A percentile compares a stretch with the other conserved stretches of the same genome.
Conservation (phyloP, 2,797 vertebrate species). For the Karalla daura region DNA sequence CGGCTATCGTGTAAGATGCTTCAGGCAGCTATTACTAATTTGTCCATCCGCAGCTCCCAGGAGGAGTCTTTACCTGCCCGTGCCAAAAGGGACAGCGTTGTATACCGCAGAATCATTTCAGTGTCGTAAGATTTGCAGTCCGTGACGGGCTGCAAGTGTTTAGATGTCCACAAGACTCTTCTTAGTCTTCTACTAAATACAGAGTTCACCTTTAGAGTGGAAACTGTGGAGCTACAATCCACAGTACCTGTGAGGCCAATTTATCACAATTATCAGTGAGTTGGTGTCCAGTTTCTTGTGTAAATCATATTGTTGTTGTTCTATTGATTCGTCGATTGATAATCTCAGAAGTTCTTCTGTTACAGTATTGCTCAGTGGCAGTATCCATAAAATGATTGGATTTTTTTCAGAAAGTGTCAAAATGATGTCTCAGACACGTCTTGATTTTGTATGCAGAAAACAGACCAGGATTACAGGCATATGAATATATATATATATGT, state of each 20-base stretch:
- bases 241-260: conserved; percentile 17
- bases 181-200: not conserved
- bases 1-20: conserved; percentile 23
- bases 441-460: conserved; percentile 5
- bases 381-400: conserved; percentile 12
- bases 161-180: conserved; percentile 2
- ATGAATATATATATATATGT: conserved; percentile 42
- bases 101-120: conserved; percentile 5
- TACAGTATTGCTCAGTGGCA: conserved; percentile 39
- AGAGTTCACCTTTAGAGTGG: not conserved
- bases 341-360: conserved; percentile 5
- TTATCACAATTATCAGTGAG: conserved; percentile 1
- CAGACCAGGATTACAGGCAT: conserved; percentile 6
- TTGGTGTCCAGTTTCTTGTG: conserved; percentile 14
- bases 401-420: conserved; percentile 42
- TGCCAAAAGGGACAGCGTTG: conserved; percentile 50
- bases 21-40: conserved; percentile 65
- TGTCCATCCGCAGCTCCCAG: conserved; percentile 39
- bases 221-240: conserved; percentile 12
- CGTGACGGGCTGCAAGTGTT: conserved; percentile 13
- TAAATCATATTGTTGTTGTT: conserved; percentile 24
- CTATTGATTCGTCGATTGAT: conserved; percentile 11
- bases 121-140: conserved; percentile 14
- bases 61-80: conserved; percentile 12
- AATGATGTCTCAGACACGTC: conserved; percentile 15